A percentile compares a stretch with the other conserved stretches of the same genome.
phyloP scores from a whole-genome alignment of 2,797 vertebrate species.

The Hybognathus amarus region DNA sequence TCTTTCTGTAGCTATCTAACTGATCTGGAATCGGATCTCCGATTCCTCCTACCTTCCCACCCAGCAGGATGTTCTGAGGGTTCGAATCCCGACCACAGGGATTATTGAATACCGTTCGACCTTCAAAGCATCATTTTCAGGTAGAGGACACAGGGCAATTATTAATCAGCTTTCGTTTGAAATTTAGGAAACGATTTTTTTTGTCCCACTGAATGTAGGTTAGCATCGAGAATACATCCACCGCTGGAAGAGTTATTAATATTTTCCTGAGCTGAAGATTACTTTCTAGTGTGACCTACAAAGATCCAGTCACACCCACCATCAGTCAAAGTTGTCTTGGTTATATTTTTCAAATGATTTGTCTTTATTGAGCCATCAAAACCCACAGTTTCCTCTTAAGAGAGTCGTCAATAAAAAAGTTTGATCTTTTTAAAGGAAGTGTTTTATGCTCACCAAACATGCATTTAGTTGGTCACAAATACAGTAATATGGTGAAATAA shows the following conservation, averaged over 20 bases:
- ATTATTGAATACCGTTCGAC: constrained; percentile 88
- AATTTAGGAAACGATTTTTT: constrained; percentile 23
- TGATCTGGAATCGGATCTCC: constrained; percentile 85
- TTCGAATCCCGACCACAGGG: constrained; percentile 86
- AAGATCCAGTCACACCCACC: constrained; percentile 31
- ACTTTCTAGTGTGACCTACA: constrained; percentile 37
- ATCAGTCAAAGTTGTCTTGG: constrained; percentile 33
- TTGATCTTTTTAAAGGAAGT: background rate
- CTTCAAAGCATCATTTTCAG: constrained; percentile 90
- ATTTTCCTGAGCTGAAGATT: background rate
- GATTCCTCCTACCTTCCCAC: constrained; percentile 83
- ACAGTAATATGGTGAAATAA: background rate
- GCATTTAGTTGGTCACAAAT: background rate
- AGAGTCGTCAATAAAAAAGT: no score
- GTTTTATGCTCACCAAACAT: background rate
- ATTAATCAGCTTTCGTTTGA: constrained; percentile 25
- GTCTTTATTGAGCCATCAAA: constrained; percentile 6
- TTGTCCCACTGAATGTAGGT: constrained; percentile 40
- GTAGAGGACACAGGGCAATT: constrained; percentile 69
- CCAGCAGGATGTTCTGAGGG: constrained; percentile 86
- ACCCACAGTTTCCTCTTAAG: background rate
- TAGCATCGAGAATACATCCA: constrained; percentile 20
- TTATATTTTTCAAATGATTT: constrained; percentile 33
- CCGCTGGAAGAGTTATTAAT: constrained; percentile 10
- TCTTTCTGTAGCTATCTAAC: constrained; percentile 80